Conservation (phyloP, 2,888 invertebrate genomes). For the Caenorhabditis zanzibari region DNA sequence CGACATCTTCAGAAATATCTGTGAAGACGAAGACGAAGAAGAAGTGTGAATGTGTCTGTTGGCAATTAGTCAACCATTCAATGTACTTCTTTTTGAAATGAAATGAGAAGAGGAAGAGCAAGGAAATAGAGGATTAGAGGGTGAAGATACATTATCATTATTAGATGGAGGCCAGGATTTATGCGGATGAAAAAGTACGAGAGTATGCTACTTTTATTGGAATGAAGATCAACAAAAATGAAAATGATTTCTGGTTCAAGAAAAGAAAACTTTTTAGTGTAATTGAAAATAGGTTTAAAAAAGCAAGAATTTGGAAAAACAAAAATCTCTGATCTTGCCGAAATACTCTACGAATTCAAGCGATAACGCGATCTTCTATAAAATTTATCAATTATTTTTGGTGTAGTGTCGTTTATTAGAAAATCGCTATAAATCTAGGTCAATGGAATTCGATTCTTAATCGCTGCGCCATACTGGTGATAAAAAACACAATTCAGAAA, state of each 20-base stretch:
- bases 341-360: no score
- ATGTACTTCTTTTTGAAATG: constrained; percentile 40
- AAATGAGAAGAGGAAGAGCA: constrained; percentile 19
- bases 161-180: not conserved
- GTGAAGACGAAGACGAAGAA: constrained; percentile 39
- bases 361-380: no score
- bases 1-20: constrained; percentile 51
- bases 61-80: constrained; percentile 62
- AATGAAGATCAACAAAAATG: not conserved
- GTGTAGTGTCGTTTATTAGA: no score
- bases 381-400: no score
- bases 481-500: no score
- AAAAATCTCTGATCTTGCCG: no score
- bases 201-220: not conserved
- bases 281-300: no score
- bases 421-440: no score
- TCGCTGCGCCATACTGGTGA: no score
- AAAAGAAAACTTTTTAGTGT: no score
- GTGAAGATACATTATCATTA: constrained; percentile 43
- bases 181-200: constrained; percentile 5
- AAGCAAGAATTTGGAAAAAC: no score
- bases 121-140: constrained; percentile 32
- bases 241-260: not conserved
- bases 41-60: constrained; percentile 56
- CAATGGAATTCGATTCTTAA: no score